These are phyloP conservation scores for Meiosimyza decipiens DNA, from an alignment of 2,888 invertebrate genomes.

Conservation along the genomic window DNA sequence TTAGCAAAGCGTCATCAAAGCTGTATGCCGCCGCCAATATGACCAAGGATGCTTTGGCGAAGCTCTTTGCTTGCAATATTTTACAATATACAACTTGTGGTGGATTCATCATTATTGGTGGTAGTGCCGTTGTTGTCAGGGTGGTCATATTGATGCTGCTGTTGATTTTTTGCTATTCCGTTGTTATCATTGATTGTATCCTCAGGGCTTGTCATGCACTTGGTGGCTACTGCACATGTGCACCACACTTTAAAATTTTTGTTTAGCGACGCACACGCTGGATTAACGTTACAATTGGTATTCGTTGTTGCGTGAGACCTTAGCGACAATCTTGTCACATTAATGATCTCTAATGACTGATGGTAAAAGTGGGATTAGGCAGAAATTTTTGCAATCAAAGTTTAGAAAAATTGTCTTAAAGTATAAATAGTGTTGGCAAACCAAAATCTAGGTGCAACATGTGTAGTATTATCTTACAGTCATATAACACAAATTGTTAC, in stretches of 20 bases:
- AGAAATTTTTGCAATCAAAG: no score
- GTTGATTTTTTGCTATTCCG: no score
- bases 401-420: no score
- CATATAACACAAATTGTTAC: no score
- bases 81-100: neutral
- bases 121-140: neutral
- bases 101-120: neutral
- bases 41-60: neutral
- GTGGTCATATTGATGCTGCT: no score
- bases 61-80: neutral
- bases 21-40: neutral
- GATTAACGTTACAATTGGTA: slow-evolving; percentile 14
- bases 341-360: no score
- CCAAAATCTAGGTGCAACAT: no score
- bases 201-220: slow-evolving; percentile 10
- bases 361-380: no score
- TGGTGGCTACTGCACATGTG: neutral
- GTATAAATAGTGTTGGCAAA: no score
- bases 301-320: neutral
- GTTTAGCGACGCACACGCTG: neutral
- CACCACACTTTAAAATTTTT: no score
- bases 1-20: neutral
- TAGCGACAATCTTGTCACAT: neutral
- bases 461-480: no score
- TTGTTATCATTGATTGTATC: neutral